Conservation (phyloP, 2,888 invertebrate species). For the Achlya flavicornis region DNA sequence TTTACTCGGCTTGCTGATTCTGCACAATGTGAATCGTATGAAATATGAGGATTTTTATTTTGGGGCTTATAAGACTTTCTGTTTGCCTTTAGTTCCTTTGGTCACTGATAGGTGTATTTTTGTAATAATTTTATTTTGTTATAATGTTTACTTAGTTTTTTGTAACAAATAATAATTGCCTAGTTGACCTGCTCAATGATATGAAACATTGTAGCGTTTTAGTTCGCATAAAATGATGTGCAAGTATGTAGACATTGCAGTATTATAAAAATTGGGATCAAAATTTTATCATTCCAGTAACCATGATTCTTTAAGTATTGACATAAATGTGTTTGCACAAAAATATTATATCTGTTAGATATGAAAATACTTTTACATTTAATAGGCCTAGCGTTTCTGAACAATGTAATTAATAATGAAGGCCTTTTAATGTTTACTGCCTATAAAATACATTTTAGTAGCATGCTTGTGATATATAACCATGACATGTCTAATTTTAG, state of each 20-base stretch:
- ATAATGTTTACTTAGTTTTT: neutral
- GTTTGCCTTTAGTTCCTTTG: neutral
- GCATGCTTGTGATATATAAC: slow-evolving; percentile 40
- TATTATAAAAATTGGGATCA: slow-evolving; percentile 13
- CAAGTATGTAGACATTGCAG: neutral
- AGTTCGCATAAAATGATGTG: neutral
- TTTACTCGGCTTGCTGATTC: neutral
- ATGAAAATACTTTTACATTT: slow-evolving; percentile 10
- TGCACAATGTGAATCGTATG: neutral
- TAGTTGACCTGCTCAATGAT: neutral
- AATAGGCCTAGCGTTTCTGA: slow-evolving; percentile 17
- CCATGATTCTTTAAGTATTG: neutral
- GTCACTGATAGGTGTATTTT: neutral
- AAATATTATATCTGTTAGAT: neutral
- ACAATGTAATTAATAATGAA: slow-evolving; percentile 7
- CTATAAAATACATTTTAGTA: slow-evolving; percentile 10
- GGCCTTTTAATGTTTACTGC: slow-evolving; percentile 26
- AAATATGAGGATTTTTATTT: neutral
- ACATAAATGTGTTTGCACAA: slow-evolving; percentile 9
- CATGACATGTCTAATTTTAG: slow-evolving; percentile 43
- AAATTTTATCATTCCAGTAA: slow-evolving; percentile 14
- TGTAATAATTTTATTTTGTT: neutral
- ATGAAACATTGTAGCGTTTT: slow-evolving; percentile 13
- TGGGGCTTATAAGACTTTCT: neutral
- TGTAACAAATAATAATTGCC: slow-evolving; percentile 5